Evolutionary conservation across 2,113 vertebrate genomes (phyloP).

Genomic region (Hirundichthys speculiger): DNA sequence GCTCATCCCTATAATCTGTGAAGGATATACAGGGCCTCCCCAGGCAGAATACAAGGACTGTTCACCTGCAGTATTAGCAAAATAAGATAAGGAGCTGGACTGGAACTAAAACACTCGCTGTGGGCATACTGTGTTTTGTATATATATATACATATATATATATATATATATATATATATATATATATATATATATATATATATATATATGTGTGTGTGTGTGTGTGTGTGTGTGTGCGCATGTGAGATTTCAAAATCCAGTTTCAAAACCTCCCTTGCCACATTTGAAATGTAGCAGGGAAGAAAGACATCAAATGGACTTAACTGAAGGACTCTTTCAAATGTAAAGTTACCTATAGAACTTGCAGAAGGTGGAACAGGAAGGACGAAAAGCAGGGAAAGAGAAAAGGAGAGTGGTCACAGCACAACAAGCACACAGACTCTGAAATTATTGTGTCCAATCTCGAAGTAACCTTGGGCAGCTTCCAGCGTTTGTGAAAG

Average conservation of each 20-base stretch:
- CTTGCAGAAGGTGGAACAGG: slow-evolving; percentile 31
- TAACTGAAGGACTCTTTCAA: slow-evolving; percentile 58
- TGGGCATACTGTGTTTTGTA: slow-evolving; percentile 17
- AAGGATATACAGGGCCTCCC: slow-evolving; percentile 76
- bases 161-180: slow-evolving; percentile 36
- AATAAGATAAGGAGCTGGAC: slow-evolving; percentile 76
- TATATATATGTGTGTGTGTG: too few species aligned
- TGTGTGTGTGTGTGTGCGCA: too few species aligned
- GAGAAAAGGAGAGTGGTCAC: slow-evolving; percentile 37
- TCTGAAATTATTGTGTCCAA: slow-evolving; percentile 71
- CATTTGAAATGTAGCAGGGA: slow-evolving; percentile 17
- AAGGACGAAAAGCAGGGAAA: slow-evolving; percentile 21
- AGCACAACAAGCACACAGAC: slow-evolving; percentile 51
- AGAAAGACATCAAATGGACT: slow-evolving; percentile 44
- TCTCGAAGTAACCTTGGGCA: slow-evolving; percentile 79
- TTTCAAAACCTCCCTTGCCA: neutral
- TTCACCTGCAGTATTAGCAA: slow-evolving; percentile 75
- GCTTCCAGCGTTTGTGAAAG: slow-evolving; percentile 70
- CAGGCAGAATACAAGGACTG: slow-evolving; percentile 67
- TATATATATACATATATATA: slow-evolving; percentile 24
- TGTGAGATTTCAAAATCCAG: slow-evolving; percentile 43
- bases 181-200: too few species aligned
- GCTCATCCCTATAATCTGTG: slow-evolving; percentile 76
- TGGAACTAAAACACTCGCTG: slow-evolving; percentile 39
- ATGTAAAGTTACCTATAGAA: slow-evolving; percentile 45